These are phyloP conservation scores for Lithobius niger DNA, from an alignment of 1,140 invertebrate genomes.

Conservation along the genomic window DNA sequence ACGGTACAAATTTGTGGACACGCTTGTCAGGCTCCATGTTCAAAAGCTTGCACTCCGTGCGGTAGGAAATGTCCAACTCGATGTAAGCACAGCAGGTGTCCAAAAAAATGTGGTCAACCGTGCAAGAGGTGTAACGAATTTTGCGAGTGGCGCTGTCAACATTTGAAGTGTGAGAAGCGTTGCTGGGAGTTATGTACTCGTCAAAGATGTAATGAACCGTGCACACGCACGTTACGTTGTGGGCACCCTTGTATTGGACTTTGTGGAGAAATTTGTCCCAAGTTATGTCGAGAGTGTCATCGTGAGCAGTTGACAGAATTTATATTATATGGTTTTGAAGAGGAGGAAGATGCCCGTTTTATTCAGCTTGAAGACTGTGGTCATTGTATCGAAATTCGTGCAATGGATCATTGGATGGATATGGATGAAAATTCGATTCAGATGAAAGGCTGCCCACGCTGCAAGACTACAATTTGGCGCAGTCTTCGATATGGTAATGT, in stretches of 20 bases:
- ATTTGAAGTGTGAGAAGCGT: conserved; percentile 39
- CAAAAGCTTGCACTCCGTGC: conserved; percentile 47
- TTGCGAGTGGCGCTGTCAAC: conserved; percentile 34
- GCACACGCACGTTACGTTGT: conserved; percentile 36
- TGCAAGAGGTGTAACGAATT: conserved; percentile 40
- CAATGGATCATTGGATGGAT: conserved; percentile 33
- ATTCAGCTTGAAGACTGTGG: conserved; percentile 47
- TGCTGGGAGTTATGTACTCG: conserved; percentile 41
- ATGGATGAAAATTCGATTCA: conserved; percentile 27
- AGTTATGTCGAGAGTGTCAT: conserved; percentile 34
- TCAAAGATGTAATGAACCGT: conserved; percentile 39
- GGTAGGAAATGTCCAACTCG: conserved; percentile 38
- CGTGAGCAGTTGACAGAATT: conserved; percentile 35
- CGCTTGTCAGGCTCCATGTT: conserved; percentile 43
- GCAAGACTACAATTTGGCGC: conserved; percentile 44
- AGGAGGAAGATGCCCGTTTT: conserved; percentile 34
- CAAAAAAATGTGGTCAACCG: conserved; percentile 40
- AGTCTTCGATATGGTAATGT: conserved; percentile 44
- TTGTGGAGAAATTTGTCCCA: conserved; percentile 49
- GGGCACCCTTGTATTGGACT: conserved; percentile 46
- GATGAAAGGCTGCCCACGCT: conserved; percentile 46
- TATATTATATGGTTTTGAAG: conserved; percentile 39
- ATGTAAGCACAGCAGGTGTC: conserved; percentile 41
- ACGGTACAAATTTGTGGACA: conserved; percentile 48
- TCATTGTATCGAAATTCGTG: conserved; percentile 40